Base-by-base conservation (phyloP, 2,888 invertebrate genomes). In the Temnothorax unifasciatus region DNA sequence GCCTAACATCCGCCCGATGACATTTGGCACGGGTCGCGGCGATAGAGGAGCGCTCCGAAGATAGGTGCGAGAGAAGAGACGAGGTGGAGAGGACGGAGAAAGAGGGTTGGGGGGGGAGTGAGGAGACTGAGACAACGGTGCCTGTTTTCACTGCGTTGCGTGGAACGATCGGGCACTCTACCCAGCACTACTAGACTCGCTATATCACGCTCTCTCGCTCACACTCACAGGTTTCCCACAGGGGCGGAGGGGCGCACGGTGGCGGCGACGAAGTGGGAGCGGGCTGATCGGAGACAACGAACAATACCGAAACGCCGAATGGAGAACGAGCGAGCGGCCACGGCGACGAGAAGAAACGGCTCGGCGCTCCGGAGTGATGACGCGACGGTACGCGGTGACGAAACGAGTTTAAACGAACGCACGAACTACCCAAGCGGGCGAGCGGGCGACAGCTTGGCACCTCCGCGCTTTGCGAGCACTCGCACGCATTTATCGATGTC, bases 401-500 rank as follows among this genome's bases (percentile, higher is more conserved):
- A 41, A 8, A 95, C 95, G 95, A 95, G 95, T 94, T 93, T 94
- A 92, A 93, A 94, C 95, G 95, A 96, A 41, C 71, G 41, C n/a
- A 59, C 81, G 61, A 84, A 79, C 85, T 83, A 90, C 90, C 90
- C 88, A 90, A 92, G 95, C 95, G 96, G 95, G 95, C 92, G 95
- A 95, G 94, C 94, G 93, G 94, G 95, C 96, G 96, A 96, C 95
- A 95, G 95, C 95, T 95, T 95, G 96, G 95, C 95, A 95, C 95
- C 94, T 96, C 96, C 96, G 93, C 95, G 93, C 95, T 95, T 96
- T 96, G 96, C 96, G 95, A 95, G 95, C 95, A 95, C 96, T 96
- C 96, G 96, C 96, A 96, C 95, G 96, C 96, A 96, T 96, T 95
- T 95, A 95, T 96, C 96, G 96, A 96, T 96, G 96, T 96, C 96